Evolutionary conservation across 2,888 invertebrate species (phyloP), one percentile per base, ranked within the genome.

Genomic region (Oxystoma pomonae): DNA sequence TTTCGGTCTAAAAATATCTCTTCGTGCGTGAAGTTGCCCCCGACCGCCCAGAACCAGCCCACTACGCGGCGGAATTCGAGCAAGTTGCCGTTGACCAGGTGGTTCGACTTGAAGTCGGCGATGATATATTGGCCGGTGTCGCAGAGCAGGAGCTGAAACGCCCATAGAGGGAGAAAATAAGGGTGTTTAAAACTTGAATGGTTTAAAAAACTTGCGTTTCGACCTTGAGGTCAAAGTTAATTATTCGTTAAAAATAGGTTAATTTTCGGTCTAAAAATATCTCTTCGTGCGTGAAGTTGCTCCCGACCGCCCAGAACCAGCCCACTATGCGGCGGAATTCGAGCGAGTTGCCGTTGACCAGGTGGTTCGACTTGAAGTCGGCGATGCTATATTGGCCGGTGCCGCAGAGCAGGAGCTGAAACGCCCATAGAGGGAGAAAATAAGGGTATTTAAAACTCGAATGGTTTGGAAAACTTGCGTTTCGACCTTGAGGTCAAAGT

Each of bases 71-170:
- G 86, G 81, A 95, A 95, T 75, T 92, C 92, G 9, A 90, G 84
- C 66, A 92, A 86, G 75, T 86, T 87, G 1, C 94, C 94, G 76
- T 90, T 90, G 64, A 93, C 88, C 69, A 91, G 88, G 80, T 95
- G 94, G 82, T 96, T 92, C 58, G 90, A 87, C 73, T 93, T 90
- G 82, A 96, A 91, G 82, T 96, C 96, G 20, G 90, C 85, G 69
- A 95, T 91, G 70, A 90, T 93, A 81, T 96, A 94, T 78, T 95
- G 93, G 57, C 94, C 94, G 69, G 95, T 94, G 71, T 96, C 96
- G 81, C 96, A 96, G 79, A 96, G 87, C 62, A 96, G 82, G 71
- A 96, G 82, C 94, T 94, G 80, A 55, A 82, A 81, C 68, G 75
- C 74, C 78, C 69, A 75, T 74, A 68, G 16, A 61, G 60, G n/a